These are phyloP conservation scores for Drosophila orena DNA, from an alignment of 1,140 invertebrate genomes.

Conservation along the genomic window DNA sequence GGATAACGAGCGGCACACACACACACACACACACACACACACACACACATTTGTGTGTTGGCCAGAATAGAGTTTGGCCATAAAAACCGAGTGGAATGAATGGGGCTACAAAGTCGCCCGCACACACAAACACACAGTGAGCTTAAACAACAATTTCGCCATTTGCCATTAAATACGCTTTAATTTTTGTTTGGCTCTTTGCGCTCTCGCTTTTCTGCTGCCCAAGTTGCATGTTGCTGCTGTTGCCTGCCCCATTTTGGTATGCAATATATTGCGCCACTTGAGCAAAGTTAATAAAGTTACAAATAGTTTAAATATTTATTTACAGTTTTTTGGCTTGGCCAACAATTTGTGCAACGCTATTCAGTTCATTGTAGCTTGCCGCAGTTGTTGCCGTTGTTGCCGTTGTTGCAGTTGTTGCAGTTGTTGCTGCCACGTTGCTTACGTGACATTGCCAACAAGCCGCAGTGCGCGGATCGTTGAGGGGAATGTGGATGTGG, in stretches of 20 bases:
- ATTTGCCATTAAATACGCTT: constrained; percentile 55
- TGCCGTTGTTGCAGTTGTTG: constrained; percentile 23
- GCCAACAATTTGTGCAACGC: constrained; percentile 62
- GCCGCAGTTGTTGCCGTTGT: constrained; percentile 30
- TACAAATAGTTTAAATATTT: constrained; percentile 83
- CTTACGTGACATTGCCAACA: constrained; percentile 64
- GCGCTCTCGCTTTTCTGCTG: constrained; percentile 16
- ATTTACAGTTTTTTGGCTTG: constrained; percentile 77
- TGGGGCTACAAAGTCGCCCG: constrained; percentile 14
- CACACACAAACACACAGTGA: constrained; percentile 9
- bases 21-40: too few species aligned
- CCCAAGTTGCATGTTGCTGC: constrained; percentile 27
- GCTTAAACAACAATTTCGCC: constrained; percentile 46
- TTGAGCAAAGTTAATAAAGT: constrained; percentile 82
- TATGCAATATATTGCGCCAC: constrained; percentile 80
- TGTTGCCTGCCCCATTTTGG: constrained; percentile 29
- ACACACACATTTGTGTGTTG: constrained; percentile 5
- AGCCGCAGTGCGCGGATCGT: constrained; percentile 26
- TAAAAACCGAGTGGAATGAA: constrained; percentile 38
- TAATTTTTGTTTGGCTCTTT: constrained; percentile 38
- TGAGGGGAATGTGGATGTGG: not conserved
- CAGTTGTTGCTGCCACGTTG: constrained; percentile 20
- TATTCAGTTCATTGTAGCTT: constrained; percentile 58
- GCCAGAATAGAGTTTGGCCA: constrained; percentile 22
- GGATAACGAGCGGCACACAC: not conserved